Evolutionary conservation across 1,140 invertebrate genomes (phyloP), one percentile per base, ranked within the genome.

Genomic region (Drosophila miranda): DNA sequence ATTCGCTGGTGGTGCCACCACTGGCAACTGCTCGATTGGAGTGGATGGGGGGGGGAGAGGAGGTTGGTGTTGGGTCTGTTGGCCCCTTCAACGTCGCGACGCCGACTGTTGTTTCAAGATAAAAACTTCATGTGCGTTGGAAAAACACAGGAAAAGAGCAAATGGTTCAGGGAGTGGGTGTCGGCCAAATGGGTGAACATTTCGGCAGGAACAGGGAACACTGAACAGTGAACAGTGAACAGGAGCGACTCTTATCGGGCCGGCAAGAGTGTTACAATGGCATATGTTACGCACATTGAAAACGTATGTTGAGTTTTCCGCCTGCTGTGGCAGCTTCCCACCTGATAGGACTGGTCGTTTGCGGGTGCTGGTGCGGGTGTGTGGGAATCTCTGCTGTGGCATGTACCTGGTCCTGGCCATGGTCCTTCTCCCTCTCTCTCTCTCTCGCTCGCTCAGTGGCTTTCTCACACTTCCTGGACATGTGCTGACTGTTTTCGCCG

Each of bases 281-380:
- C 86, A 89, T 89, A 82, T 89, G 86, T 84, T 84, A 78, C 55
- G 86, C 86, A 89, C 86, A 89, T 89, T 89, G 75, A 79, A 80
- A 81, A 66, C 77, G 78, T 89, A 89, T 89, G 86, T 68, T 77
- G 64, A 89, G 60, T 83, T 89, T 88, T 89, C 67, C 77, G 53
- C 68, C 49, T 69, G 48, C 44, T 50, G 34, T 13, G 34, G 44
- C 45, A 61, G 26, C 46, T 54, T 45, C 51, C 44, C 73, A 84
- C 66, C 80, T 77, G 81, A 80, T 71, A 74, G 42, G 38, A 34
- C n/a, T 19, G 30, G 28, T 67, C 50, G 14, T 13, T 30, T 26
- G 23, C 23, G 23, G 19, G 19, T 19, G 19, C 19, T 5, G 23
- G 30, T 53, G 42, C 30, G 16, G 30, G 46, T 58, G 67, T 70